Evolutionary conservation across 2,113 vertebrate genomes (phyloP), one percentile per base, ranked within the genome.

Genomic region (Lipophrys pholis): DNA sequence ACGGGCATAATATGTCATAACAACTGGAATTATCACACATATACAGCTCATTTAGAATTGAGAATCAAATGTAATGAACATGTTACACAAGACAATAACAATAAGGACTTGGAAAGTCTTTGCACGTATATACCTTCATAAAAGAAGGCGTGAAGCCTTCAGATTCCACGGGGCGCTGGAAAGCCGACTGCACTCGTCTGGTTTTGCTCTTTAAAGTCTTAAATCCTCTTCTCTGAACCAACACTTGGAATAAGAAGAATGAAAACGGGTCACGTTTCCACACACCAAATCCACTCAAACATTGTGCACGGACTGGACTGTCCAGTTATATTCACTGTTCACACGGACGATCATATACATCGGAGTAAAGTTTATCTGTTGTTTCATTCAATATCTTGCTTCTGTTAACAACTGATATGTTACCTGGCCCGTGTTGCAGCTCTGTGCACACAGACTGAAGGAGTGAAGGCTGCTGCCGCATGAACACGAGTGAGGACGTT

Each of bases 201-300:
- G 94, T 92, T 94, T 94, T 97, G 83, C 90, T 96, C 85, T 94
- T 95, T 77, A 99, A 91, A 10, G 97, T 99, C 91, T 99, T 99
- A 92, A 99, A 99, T 63, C 94, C 95, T 76, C 97, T 91, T 76
- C 90, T 93, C 76, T 96, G 97, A 83, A 95, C 65, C 53, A 94
- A 95, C 77, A 93, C 97, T 99, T 59, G 21, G 7, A 80, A 85
- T 76, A 59, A 41, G 11, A 58, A 9, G 21, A 30, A 36, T 0
- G 11, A 17, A 17, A 62, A 12, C 11, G 0, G 54, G 11, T 5
- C 30, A 30, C 8, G 14, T 40, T 17, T 52, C 8, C 6, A 56
- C 3, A 43, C 7, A 10, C 1, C 9, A 12, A 3, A 53, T 57
- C 10, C 21, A 3, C n/a, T 54, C 8, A 35, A 65, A 8, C 8